Base-by-base conservation (phyloP, 2,797 vertebrate species). In the Siniperca scherzeri region DNA sequence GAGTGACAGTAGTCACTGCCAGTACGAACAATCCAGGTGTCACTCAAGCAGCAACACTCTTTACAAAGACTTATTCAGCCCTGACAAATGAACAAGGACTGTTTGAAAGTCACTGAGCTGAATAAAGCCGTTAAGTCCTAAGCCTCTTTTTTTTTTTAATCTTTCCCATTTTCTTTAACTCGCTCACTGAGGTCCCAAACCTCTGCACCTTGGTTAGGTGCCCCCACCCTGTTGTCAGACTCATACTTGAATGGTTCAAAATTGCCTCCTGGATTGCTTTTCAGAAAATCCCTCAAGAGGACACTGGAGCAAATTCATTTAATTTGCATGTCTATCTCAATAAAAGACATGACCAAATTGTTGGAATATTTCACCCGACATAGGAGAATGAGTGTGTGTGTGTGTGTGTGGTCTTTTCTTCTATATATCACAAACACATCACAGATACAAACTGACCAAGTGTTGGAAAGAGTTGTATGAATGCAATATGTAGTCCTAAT, bases 171-270 rank as follows among this genome's bases (percentile, higher is more conserved):
- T 92, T 80, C 86, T 91, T 87, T 81, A 78, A 70, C 85, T 82
- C 53, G 48, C 70, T 79, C 74, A 61, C 71, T 70, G 55, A 82
- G 77, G 86, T 84, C 86, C 82, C 80, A 77, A 73, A 83, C 77
- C 87, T 71, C 85, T 57, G 76, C 78, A 94, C 91, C 89, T 87
- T 77, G 74, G 86, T 85, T 65, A 81, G 66, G 78, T 87, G 76
- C 74, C 83, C 82, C 82, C 73, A 75, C 38, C 72, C 73, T 75
- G 66, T 69, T 76, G 79, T 87, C 33, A 48, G 65, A 80, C 92
- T 95, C 91, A 94, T 94, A 95, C 93, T 94, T 92, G 90, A 93
- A 90, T 91, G 94, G 85, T 91, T 96, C 87, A 85, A 92, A 95
- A 95, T 95, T 94, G 93, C 92, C 87, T 94, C 88, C 81, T 90